Percentiles rank a stretch among this genome's conserved stretches.
Evolutionary conservation across 2,113 vertebrate species (phyloP).

Genomic region (Serilophus lunatus): DNA sequence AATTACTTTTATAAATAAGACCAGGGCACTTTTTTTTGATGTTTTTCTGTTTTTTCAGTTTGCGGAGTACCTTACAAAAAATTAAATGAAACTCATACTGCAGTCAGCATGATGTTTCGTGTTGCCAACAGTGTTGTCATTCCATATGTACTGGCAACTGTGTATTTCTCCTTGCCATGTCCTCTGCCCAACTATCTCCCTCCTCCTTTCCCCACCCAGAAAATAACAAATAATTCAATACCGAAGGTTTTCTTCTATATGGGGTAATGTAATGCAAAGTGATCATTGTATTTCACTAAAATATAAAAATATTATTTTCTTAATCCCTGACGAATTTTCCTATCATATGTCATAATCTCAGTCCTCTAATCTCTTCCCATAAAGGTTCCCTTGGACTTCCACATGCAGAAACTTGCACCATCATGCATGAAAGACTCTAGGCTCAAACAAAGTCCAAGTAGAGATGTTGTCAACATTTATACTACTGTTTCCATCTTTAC

Average conservation of each 20-base stretch:
- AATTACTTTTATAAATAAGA: not conserved
- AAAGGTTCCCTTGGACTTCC: not conserved
- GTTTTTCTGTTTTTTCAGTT: not conserved
- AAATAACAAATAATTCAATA: not conserved
- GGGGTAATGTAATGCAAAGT: not conserved
- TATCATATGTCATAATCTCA: not conserved
- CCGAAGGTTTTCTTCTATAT: not conserved
- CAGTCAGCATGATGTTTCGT: not conserved
- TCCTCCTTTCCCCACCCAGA: not conserved
- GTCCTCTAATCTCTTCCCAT: not conserved
- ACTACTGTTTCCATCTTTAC: not conserved
- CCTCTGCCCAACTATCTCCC: not conserved
- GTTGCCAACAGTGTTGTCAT: conserved; percentile 5
- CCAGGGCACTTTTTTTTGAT: not conserved
- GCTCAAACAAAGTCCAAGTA: not conserved
- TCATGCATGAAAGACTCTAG: not conserved
- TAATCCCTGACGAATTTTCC: not conserved
- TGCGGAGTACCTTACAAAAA: not conserved
- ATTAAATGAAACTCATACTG: not conserved
- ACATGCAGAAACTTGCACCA: not conserved
- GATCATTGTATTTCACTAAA: not conserved
- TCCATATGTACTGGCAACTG: conserved; percentile 36
- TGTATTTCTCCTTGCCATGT: not conserved
- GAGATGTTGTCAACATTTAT: not conserved
- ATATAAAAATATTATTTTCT: not conserved